phyloP scores from a whole-genome alignment of 2,888 invertebrate genomes.

The Cheilosia vernalis region DNA sequence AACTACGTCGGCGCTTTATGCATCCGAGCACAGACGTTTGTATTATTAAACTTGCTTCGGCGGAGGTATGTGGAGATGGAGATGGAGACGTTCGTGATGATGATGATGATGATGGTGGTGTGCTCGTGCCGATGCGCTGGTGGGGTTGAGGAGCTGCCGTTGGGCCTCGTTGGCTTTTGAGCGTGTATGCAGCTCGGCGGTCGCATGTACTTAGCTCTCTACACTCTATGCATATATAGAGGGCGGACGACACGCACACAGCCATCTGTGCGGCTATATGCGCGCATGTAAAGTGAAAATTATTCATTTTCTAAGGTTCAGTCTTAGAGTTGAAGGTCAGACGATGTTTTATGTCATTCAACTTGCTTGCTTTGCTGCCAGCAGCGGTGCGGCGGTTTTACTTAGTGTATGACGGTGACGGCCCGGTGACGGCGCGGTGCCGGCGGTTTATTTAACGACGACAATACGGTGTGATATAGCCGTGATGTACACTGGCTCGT shows the following conservation, averaged over 20 bases:
- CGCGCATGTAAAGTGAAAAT: constrained; percentile 79
- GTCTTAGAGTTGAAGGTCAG: constrained; percentile 83
- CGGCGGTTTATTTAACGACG: constrained; percentile 39
- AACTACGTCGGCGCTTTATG: constrained; percentile 70
- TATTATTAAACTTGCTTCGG: constrained; percentile 62
- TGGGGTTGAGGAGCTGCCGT: constrained; percentile 31
- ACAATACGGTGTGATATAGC: constrained; percentile 50
- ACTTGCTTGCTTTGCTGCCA: constrained; percentile 78
- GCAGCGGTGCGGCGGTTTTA: constrained; percentile 23
- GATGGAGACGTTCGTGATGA: constrained; percentile 14
- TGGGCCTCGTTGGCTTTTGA: constrained; percentile 57
- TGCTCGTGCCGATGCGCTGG: constrained; percentile 4
- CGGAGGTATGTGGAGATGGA: constrained; percentile 20
- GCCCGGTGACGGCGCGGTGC: constrained; percentile 3
- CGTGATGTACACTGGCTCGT: constrained; percentile 13
- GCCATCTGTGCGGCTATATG: constrained; percentile 32
- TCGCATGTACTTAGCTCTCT: constrained; percentile 24
- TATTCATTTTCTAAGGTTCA: constrained; percentile 83
- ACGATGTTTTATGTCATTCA: constrained; percentile 84
- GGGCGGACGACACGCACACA: constrained; percentile 50
- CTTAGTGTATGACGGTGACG: constrained; percentile 9
- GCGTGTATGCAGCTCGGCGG: constrained; percentile 43
- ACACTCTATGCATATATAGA: background rate
- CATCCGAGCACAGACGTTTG: constrained; percentile 70
- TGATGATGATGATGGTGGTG: constrained; percentile 13